A percentile compares a stretch with the other conserved stretches of the same genome.
phyloP scores from a whole-genome alignment of 2,113 vertebrate genomes.

The Ornithorhynchus anatinus region DNA sequence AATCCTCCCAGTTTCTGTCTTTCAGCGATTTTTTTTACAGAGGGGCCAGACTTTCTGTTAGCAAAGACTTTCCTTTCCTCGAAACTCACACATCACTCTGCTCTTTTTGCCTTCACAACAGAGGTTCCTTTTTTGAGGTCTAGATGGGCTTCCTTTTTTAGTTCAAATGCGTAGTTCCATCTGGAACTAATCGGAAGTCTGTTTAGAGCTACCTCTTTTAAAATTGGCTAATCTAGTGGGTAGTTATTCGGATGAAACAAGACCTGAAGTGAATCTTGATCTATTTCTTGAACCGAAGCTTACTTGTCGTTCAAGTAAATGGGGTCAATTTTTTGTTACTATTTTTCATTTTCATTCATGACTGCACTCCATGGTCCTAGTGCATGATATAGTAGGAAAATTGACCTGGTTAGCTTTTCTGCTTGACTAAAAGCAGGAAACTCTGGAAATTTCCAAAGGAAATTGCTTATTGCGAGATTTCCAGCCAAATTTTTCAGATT shows the following conservation, averaged over 20 bases:
- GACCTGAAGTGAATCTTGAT: neutral
- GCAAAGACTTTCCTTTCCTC: constrained; percentile 43
- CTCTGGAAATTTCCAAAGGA: constrained; percentile 32
- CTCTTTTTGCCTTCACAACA: constrained; percentile 5
- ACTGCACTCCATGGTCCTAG: constrained; percentile 53
- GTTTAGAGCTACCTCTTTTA: constrained; percentile 40
- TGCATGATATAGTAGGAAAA: constrained; percentile 23
- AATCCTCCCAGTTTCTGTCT: constrained; percentile 7
- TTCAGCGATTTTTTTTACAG: constrained; percentile 24
- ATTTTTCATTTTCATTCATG: constrained; percentile 62
- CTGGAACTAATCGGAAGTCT: constrained; percentile 44
- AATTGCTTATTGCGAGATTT: neutral
- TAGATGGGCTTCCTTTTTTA: constrained; percentile 57
- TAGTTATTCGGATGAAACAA: constrained; percentile 21
- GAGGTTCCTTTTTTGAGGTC: constrained; percentile 24
- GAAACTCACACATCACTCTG: constrained; percentile 44
- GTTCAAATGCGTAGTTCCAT: constrained; percentile 32
- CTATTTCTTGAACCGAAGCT: constrained; percentile 17
- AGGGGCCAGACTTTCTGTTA: constrained; percentile 40
- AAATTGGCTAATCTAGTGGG: constrained; percentile 43
- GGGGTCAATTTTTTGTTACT: constrained; percentile 38
- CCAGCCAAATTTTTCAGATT: neutral
- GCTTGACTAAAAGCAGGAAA: constrained; percentile 21
- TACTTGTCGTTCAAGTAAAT: constrained; percentile 21
- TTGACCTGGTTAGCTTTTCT: constrained; percentile 25